Base-by-base conservation (phyloP, 2,888 invertebrate genomes). In the Drosophila ustulata region DNA sequence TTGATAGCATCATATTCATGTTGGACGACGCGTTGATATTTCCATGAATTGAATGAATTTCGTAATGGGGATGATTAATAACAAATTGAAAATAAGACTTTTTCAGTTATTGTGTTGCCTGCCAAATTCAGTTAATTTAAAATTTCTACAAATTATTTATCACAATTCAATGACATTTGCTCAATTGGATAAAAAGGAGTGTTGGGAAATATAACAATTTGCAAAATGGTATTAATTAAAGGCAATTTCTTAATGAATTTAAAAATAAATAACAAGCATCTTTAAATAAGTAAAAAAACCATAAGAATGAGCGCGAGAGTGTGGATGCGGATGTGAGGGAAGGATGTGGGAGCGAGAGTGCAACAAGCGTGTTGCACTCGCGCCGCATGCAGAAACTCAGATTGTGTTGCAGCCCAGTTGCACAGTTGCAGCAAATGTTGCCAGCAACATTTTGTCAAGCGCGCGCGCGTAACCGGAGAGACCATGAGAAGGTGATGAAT, bases 261-360 rank as follows among this genome's bases (percentile, higher is more conserved):
- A 71, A 69, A 79, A 84, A 84, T 83, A 83, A 83, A 83, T 83
- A 83, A 83, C 83, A 83, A 83, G 72, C 50, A 74, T 57, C 50
- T 73, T 86, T 86, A 71, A 78, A 79, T 76, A 79, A 70, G 59
- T 55, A 71, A 63, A 51, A 58, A 51, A 58, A 49, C 6, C 28
- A 39, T 18, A 23, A 13, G 43, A 34, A 43, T 59, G 52, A 53
- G 43, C 56, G 65, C 28, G 65, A 56, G 4, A 5, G n/a, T 37
- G 34, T n/a, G 4, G 2, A 4, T 11, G 34, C 11, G 34, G 1
- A 37, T 8, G 30, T 9, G 11, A 6, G 55, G 55, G 51, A 32
- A 4, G 18, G 32, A 30, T 23, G 4, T 34, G 23, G 30, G 13
- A 18, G 43, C 32, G 25, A 23, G n/a, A 8, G 25, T 18, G 47